Evolutionary conservation across 2,888 invertebrate species (phyloP), one percentile per base, ranked within the genome.

Genomic region (Altica lythri): DNA sequence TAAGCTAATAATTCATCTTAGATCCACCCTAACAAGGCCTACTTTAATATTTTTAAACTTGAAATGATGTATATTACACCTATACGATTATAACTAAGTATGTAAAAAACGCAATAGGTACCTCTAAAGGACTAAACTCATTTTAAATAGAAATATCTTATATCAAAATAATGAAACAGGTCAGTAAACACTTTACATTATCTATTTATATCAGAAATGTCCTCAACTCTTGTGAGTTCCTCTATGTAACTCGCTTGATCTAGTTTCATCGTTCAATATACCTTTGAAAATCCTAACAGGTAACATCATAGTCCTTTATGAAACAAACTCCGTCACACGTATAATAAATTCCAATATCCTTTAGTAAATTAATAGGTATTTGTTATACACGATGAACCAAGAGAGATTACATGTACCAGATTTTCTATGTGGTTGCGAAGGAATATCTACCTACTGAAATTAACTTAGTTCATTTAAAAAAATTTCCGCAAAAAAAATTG

Each of bases 291-390:
- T 19, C 25, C 37, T 32, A 30, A 32, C 27, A 18, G 17, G 10
- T 27, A 47, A 16, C 12, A 37, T 37, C 27, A 25, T 22, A 18
- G 12, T n/a, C 37, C 47, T 47, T 37, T 37, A 47, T 38, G 9
- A 37, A 47, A 38, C 18, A 37, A 37, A 47, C 10, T 38, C 18
- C n/a, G 37, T 46, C 35, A 46, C 22, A 46, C 43, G 43, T 30
- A 5, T 30, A 16, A 44, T 44, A 29, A 22, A 37, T 37, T 27
- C 27, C n/a, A 14, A 29, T 29, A 29, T 47, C 47, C 27, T 37
- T 47, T 29, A 8, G 34, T 10, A 25, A 14, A 10, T 46, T 22
- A 13, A 25, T 13, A 14, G 35, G n/a, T 35, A 46, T 46, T 27
- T 22, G 34, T 45, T 45, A 45, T 19, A 42, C 27, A 12, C 10